Evolutionary conservation across 2,113 vertebrate genomes (phyloP), one percentile per base, ranked within the genome.

Genomic region (Galbula dea): DNA sequence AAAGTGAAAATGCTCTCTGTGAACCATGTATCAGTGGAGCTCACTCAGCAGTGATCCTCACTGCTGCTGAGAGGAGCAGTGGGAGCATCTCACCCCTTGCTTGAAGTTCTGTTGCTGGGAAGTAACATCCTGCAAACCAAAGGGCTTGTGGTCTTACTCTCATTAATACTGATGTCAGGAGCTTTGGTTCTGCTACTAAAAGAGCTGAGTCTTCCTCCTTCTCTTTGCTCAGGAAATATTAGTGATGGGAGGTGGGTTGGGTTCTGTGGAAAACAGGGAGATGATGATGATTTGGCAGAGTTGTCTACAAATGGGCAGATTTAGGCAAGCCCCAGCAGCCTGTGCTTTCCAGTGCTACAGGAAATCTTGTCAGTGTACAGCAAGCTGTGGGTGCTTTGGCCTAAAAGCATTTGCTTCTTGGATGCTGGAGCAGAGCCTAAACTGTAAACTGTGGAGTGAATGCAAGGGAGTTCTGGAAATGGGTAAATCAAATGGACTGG

Each of bases 381-480:
- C 39, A 63, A 78, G 48, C 63, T 74, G 21, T 19, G 11, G 66
- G 52, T 20, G 63, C 79, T 86, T 89, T 45, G 29, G 74, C 94
- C 77, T 77, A 55, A 71, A 93, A 77, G 48, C 45, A 29, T 62
- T 24, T 67, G 5, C 86, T 69, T 83, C 57, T 67, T 83, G 85
- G 59, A 43, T 75, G 72, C 65, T 94, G 79, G 43, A 86, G 69
- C 51, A 88, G 37, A 91, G 79, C 79, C 48, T 55, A 36, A 57
- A 62, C 43, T 46, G 32, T 55, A 36, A 57, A 62, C 43, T 46
- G 32, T 49, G 81, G 32, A 82, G 58, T 22, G 79, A 78, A 69
- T 69, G 57, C 82, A 92, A 85, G 82, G 72, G 65, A 84, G 82
- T 90, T 84, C 52, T 83, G 51, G 43, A 82, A 82, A 67, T 29